Conservation (phyloP, 2,797 vertebrate genomes). For the Buceros bicornis region DNA sequence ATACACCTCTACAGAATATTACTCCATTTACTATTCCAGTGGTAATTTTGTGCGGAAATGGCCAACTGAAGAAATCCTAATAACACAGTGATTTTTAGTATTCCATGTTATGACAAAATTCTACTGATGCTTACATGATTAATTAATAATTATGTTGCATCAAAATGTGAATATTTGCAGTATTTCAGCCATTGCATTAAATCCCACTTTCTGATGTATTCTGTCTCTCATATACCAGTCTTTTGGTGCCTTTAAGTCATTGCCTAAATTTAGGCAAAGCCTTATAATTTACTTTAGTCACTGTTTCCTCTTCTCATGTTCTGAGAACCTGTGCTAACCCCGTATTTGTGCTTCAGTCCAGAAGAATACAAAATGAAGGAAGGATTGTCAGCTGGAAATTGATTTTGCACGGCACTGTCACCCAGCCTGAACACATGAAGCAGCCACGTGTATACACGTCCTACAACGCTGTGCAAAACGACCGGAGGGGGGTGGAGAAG, state of each 20-base stretch:
- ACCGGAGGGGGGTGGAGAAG: conserved; percentile 93
- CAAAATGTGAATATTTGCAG: not conserved
- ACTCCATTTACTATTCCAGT: not conserved
- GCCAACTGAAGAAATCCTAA: not conserved
- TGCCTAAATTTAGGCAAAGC: not conserved
- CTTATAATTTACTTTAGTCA: not conserved
- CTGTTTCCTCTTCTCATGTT: not conserved
- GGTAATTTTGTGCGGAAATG: not conserved
- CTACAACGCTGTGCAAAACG: conserved; percentile 96
- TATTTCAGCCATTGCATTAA: not conserved
- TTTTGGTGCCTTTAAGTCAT: not conserved
- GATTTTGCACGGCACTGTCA: conserved; percentile 93
- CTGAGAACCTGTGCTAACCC: not conserved
- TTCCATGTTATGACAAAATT: not conserved
- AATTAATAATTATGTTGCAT: not conserved
- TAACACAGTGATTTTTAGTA: not conserved
- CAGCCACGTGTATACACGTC: conserved; percentile 90
- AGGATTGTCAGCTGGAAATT: conserved; percentile 95
- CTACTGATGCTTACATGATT: not conserved
- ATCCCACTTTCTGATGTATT: not conserved
- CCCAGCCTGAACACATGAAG: conserved; percentile 92
- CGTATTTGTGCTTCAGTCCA: conserved; percentile 83
- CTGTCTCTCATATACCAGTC: not conserved
- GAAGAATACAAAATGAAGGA: conserved; percentile 94
- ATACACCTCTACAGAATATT: not conserved